Conservation (phyloP, 2,888 invertebrate genomes). For the Melanostoma mellinum region DNA sequence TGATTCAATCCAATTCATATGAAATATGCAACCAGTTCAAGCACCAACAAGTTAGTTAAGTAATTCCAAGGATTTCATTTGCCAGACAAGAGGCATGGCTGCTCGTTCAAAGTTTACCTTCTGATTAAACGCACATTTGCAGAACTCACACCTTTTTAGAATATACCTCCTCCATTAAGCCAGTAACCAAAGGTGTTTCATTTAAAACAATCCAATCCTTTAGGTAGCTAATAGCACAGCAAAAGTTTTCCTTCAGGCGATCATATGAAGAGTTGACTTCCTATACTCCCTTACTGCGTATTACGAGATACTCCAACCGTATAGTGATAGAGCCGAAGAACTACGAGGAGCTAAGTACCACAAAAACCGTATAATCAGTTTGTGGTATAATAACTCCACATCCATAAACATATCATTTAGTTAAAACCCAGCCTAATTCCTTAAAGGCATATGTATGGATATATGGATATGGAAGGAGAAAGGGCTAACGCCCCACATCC, state of each 20-base stretch:
- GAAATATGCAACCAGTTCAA: no score
- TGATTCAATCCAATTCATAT: no score
- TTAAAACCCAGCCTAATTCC: conserved; percentile 69
- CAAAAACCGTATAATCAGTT: conserved; percentile 72
- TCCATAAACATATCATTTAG: conserved; percentile 73
- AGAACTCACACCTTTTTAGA: conserved; percentile 1
- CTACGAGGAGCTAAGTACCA: conserved; percentile 71
- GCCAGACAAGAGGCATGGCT: not conserved
- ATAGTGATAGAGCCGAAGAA: conserved; percentile 45
- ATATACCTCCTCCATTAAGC: conserved; percentile 17
- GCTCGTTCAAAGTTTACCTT: conserved; percentile 8
- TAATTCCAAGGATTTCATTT: no score
- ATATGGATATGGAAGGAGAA: not conserved
- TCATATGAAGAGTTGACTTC: conserved; percentile 37
- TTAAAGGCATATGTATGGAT: conserved; percentile 52
- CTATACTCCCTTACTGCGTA: conserved; percentile 26
- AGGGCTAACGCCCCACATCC: conserved; percentile 23
- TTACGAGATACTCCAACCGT: not conserved
- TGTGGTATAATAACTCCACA: conserved; percentile 71
- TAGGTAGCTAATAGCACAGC: conserved; percentile 24
- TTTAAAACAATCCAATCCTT: conserved; percentile 60
- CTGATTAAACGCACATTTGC: conserved; percentile 25
- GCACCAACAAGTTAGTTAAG: no score
- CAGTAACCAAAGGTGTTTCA: conserved; percentile 55
- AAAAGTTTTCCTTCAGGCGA: conserved; percentile 47